Conservation (phyloP, 2,888 invertebrate species). For the Rhogogaster chlorosoma region DNA sequence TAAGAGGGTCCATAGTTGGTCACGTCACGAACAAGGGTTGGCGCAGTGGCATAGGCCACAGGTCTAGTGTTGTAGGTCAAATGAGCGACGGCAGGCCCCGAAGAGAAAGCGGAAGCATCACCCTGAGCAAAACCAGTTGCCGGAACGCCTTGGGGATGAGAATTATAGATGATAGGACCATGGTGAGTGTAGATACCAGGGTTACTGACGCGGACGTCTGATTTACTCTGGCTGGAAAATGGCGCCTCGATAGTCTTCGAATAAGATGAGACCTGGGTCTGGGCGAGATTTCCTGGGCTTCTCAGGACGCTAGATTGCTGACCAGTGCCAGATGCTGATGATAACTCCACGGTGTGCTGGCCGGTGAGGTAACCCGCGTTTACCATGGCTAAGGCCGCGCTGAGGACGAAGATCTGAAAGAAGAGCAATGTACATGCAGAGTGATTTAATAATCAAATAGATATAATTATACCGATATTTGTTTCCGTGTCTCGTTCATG, state of each 20-base stretch:
- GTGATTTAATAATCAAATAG: not conserved
- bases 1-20: conserved; percentile 61
- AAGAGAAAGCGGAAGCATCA: conserved; percentile 74
- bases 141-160: conserved; percentile 14
- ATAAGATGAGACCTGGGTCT: conserved; percentile 29
- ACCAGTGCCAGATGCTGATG: conserved; percentile 8
- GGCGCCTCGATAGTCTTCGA: conserved; percentile 27
- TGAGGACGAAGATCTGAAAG: conserved; percentile 79
- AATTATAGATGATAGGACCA: conserved; percentile 25
- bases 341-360: conserved; percentile 12
- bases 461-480: not conserved
- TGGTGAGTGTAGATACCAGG: conserved; percentile 56
- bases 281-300: not conserved
- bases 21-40: conserved; percentile 28
- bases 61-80: conserved; percentile 34
- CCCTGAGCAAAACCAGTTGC: not conserved
- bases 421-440: conserved; percentile 45
- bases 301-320: conserved; percentile 3
- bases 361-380: conserved; percentile 76
- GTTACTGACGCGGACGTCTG: conserved; percentile 54
- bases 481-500: not conserved
- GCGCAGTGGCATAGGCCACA: conserved; percentile 61
- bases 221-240: conserved; percentile 25
- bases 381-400: conserved; percentile 57
- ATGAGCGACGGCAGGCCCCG: conserved; percentile 62